Evolutionary conservation across 2,888 invertebrate species (phyloP).

Genomic region (Sylvicola cinctus): DNA sequence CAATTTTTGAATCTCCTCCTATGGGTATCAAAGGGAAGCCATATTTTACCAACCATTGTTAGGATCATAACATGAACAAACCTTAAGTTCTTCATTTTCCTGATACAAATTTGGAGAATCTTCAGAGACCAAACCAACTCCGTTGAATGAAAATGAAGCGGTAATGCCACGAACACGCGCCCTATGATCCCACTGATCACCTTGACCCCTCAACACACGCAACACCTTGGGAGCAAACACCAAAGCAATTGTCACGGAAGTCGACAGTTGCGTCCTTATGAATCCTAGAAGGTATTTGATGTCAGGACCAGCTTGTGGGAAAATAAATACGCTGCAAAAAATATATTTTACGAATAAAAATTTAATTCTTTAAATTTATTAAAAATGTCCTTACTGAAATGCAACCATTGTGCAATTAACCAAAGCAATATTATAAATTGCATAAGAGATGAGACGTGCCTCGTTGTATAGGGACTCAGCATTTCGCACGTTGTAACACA

Average conservation of each 20-base stretch:
- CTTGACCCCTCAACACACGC: conserved; percentile 63
- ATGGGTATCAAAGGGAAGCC: conserved; percentile 1
- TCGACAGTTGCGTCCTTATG: conserved; percentile 77
- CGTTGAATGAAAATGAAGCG: conserved; percentile 69
- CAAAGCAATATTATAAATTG: conserved; percentile 84
- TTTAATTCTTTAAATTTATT: too few relatives aligned
- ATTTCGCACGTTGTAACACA: conserved; percentile 71
- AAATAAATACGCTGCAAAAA: conserved; percentile 48
- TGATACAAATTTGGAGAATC: conserved; percentile 72
- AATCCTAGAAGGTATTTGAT: conserved; percentile 83
- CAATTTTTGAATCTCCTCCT: conserved; percentile 81
- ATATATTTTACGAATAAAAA: too few relatives aligned
- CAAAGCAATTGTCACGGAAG: conserved; percentile 40
- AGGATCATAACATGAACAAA: conserved; percentile 16
- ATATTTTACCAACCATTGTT: not conserved
- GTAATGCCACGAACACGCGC: conserved; percentile 66
- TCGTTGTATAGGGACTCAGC: conserved; percentile 88
- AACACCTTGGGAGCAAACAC: conserved; percentile 39
- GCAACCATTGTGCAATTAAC: conserved; percentile 85
- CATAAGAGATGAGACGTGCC: conserved; percentile 78
- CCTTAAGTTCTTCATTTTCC: conserved; percentile 81
- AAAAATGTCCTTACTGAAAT: conserved; percentile 53
- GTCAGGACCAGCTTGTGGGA: conserved; percentile 76
- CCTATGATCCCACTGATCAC: conserved; percentile 76
- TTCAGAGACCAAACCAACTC: conserved; percentile 65